phyloP scores from a whole-genome alignment of 2,888 invertebrate species.

The Sycophila texana region DNA sequence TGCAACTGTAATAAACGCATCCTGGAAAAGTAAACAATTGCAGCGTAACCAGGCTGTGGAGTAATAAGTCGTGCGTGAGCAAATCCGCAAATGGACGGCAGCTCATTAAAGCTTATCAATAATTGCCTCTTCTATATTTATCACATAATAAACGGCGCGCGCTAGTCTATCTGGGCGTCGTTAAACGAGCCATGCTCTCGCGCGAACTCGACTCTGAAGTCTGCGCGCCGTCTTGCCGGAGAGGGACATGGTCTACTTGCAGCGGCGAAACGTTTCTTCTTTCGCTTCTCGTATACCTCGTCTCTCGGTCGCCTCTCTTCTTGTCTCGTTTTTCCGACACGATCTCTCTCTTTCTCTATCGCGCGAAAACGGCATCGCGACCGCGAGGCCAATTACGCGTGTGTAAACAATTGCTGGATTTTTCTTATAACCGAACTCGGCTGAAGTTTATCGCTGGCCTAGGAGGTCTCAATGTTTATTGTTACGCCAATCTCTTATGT shows the following conservation, averaged over 20 bases:
- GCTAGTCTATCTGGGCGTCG: slow-evolving; percentile 60
- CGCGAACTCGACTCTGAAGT: slow-evolving; percentile 17
- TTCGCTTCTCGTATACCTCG: background rate
- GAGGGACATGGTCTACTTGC: slow-evolving; percentile 61
- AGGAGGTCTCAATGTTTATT: slow-evolving; percentile 27
- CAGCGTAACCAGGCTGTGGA: background rate
- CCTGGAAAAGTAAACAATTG: slow-evolving; percentile 51
- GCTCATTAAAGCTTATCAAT: slow-evolving; percentile 74
- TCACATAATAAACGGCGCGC: slow-evolving; percentile 67
- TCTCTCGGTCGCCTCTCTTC: slow-evolving; percentile 23
- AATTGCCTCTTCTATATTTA: slow-evolving; percentile 73
- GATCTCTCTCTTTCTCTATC: slow-evolving; percentile 5
- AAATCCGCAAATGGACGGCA: slow-evolving; percentile 66
- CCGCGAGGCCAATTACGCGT: slow-evolving; percentile 46
- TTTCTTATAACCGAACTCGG: slow-evolving; percentile 20
- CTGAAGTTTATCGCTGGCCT: slow-evolving; percentile 25
- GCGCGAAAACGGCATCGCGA: slow-evolving; percentile 49
- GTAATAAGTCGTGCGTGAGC: slow-evolving; percentile 68
- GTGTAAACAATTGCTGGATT: slow-evolving; percentile 49
- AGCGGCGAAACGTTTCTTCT: slow-evolving; percentile 23
- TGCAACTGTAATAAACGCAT: background rate
- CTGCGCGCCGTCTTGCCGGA: background rate
- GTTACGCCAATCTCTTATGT: slow-evolving; percentile 22
- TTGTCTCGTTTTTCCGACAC: background rate
- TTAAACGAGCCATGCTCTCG: slow-evolving; percentile 63